phyloP scores from a whole-genome alignment of 2,888 invertebrate species.

The Celastrina argiolus region DNA sequence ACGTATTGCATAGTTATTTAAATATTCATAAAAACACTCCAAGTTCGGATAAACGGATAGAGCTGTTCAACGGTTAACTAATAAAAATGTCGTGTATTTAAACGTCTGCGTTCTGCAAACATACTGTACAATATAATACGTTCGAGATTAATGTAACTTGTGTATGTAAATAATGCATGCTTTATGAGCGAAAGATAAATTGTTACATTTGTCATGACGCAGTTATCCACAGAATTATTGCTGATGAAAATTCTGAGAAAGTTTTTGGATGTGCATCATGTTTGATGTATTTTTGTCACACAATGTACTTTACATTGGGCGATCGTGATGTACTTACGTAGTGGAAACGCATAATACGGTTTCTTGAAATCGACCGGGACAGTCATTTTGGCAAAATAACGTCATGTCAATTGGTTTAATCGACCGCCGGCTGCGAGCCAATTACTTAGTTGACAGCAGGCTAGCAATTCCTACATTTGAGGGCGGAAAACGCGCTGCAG shows the following conservation, averaged over 20 bases:
- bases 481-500: conserved; percentile 71
- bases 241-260: not conserved
- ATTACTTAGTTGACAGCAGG: conserved; percentile 75
- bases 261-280: not conserved
- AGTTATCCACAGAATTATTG: not conserved
- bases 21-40: too few relatives aligned
- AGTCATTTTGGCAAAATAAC: conserved; percentile 72
- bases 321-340: not conserved
- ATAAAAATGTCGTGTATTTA: not conserved
- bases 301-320: not conserved
- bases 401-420: conserved; percentile 73
- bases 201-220: not conserved
- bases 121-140: not conserved
- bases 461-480: conserved; percentile 76
- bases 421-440: conserved; percentile 70
- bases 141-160: not conserved
- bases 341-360: conserved; percentile 23
- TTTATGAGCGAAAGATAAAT: conserved; percentile 5
- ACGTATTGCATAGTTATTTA: too few relatives aligned
- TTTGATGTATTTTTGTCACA: not conserved
- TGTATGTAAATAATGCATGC: conserved; percentile 9
- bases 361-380: conserved; percentile 28
- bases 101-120: not conserved
- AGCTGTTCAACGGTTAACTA: too few relatives aligned
- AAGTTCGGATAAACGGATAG: too few relatives aligned